Base-by-base conservation (phyloP, 2,888 invertebrate species). In the Diabrotica balteata region DNA sequence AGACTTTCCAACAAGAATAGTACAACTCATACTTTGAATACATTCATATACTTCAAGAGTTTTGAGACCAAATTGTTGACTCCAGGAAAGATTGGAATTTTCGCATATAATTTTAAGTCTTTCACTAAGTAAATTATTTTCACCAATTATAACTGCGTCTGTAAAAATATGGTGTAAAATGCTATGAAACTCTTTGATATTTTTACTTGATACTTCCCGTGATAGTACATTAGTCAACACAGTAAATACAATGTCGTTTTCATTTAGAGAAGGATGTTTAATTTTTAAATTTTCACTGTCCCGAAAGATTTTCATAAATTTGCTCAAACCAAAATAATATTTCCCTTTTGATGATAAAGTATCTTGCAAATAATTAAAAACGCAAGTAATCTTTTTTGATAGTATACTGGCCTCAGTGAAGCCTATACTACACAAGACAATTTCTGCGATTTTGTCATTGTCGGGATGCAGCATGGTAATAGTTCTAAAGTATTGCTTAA, bases 141-240 rank as follows among this genome's bases (percentile, higher is more conserved):
- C 58, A 7, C 51, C 44, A 5, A 81, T 81, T 83, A 74, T 93
- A 89, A 44, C 88, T 84, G 22, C 84, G 85, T 80, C 93, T 91
- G 95, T 94, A 82, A 96, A 96, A 72, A 96, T 85, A 84, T 95
- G 94, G 0, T 92, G 90, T 73, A 96, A 91, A 73, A 96, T 95
- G 11, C 93, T 93, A 79, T 90, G 88, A 77, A 91, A 90, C 42
- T 95, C 85, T 0, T 93, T 91, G 49, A 94, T 90, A 83, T 96
- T 95, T 77, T 91, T 91, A 0, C 92, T 89, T 72, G 94, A 85
- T 83, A 96, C 94, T 81, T 95, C 95, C 0, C 95, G 93, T 67
- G 93, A 84, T 85, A 95, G 95, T 0, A 95, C 93, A 82, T 95
- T 94, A 63, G 92, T 89, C 67, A 96, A 90, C 8, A 95, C 93